Conservation (phyloP, 2,113 vertebrate species). For the Cyphomyrus plagiostoma region DNA sequence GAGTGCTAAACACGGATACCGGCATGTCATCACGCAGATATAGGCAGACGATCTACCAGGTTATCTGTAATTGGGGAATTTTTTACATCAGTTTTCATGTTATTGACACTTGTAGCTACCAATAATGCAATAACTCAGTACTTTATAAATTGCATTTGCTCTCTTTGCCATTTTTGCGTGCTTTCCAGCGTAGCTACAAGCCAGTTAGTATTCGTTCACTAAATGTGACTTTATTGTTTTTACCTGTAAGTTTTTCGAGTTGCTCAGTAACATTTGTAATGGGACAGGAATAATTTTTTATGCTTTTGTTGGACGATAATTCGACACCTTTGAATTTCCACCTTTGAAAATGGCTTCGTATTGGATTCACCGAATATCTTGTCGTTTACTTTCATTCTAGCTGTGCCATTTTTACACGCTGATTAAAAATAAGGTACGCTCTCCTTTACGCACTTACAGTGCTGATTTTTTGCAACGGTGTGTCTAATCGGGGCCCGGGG, state of each 20-base stretch:
- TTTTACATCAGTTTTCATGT: not conserved
- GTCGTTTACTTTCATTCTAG: not conserved
- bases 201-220: not conserved
- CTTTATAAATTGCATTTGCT: not conserved
- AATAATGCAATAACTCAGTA: not conserved
- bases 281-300: not conserved
- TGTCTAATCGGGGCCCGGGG: conserved; percentile 29
- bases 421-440: not conserved
- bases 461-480: conserved; percentile 22
- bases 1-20: not conserved
- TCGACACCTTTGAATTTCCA: not conserved
- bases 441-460: conserved; percentile 2
- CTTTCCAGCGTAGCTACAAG: too few species aligned
- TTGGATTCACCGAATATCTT: not conserved
- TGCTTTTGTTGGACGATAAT: not conserved
- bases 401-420: not conserved
- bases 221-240: not conserved
- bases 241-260: not conserved
- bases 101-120: not conserved
- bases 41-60: not conserved
- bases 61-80: not conserved
- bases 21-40: not conserved
- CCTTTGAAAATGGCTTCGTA: not conserved
- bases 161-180: not conserved
- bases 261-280: not conserved